A percentile compares a stretch with the other conserved stretches of the same genome.
Conservation (phyloP, 2,113 vertebrate species). For the Tenebrosternarchus preto region DNA sequence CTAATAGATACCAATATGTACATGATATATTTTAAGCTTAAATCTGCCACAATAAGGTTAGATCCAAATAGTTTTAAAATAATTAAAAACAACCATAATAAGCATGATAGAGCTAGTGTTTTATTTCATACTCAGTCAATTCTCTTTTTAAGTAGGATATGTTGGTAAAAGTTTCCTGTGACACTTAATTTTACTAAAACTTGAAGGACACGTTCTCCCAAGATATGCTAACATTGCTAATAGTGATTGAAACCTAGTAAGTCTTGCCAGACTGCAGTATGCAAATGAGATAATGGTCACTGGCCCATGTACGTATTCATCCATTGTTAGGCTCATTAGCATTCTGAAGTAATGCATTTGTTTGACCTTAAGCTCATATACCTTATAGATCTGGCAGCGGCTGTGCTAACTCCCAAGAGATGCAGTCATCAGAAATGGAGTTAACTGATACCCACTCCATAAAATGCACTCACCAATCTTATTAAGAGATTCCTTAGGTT, state of each 20-base stretch:
- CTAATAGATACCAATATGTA: too few relatives aligned
- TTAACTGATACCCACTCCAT: background rate
- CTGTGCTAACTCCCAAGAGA: background rate
- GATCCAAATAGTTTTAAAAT: background rate
- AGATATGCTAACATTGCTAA: constrained; percentile 5
- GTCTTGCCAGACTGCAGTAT: constrained; percentile 1
- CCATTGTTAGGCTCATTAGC: constrained; percentile 5
- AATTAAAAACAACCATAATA: too few relatives aligned
- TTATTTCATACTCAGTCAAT: too few relatives aligned
- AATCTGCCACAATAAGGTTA: background rate
- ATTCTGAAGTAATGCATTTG: background rate
- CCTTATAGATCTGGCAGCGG: constrained; percentile 1
- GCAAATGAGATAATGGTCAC: constrained; percentile 4
- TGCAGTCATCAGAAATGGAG: constrained; percentile 4
- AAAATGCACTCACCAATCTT: background rate
- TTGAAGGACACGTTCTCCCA: background rate
- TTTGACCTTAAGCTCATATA: constrained; percentile 15
- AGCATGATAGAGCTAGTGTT: too few relatives aligned
- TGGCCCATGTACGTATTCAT: constrained; percentile 10
- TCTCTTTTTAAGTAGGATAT: too few relatives aligned
- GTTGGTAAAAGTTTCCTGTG: background rate
- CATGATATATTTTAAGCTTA: background rate
- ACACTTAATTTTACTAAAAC: background rate
- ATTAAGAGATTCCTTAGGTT: background rate
- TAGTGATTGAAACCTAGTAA: background rate